Evolutionary conservation across 2,113 vertebrate genomes (phyloP).

Genomic region (Aphyosemion australe): DNA sequence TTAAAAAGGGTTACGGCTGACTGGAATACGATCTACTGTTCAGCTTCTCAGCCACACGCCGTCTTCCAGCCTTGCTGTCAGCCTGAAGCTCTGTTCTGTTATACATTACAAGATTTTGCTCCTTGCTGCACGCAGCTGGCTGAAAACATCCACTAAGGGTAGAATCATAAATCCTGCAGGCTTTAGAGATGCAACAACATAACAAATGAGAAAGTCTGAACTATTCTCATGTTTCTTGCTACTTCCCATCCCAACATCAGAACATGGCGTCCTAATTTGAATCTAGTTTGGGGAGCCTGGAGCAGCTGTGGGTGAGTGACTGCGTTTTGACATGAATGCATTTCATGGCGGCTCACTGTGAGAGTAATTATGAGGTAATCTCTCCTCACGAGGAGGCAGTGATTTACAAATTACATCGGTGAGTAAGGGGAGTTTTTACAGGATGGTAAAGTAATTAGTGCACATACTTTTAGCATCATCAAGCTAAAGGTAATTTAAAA

Average conservation of each 20-base stretch:
- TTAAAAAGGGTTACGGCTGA: too few species aligned
- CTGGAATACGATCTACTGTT: constrained; percentile 7
- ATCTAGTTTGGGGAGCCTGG: constrained; percentile 31
- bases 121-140: constrained; percentile 1
- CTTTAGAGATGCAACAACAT: constrained; percentile 18
- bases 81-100: constrained; percentile 19
- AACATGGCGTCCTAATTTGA: constrained; percentile 24
- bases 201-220: too few species aligned
- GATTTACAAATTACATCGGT: constrained; percentile 34
- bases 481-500: constrained; percentile 6
- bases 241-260: not conserved
- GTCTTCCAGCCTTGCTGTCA: constrained; percentile 25
- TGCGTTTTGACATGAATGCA: constrained; percentile 63
- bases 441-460: constrained; percentile 8
- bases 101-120: constrained; percentile 21
- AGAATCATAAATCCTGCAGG: constrained; percentile 40
- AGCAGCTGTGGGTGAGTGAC: constrained; percentile 48
- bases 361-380: constrained; percentile 68
- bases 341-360: constrained; percentile 64
- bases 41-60: not conserved
- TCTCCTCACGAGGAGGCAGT: constrained; percentile 33
- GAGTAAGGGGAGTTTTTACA: constrained; percentile 23
- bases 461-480: not conserved
- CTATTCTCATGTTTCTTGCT: not conserved
- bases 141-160: constrained; percentile 12